Base-by-base conservation (phyloP, 2,797 vertebrate genomes). In the Miichthys miiuy region DNA sequence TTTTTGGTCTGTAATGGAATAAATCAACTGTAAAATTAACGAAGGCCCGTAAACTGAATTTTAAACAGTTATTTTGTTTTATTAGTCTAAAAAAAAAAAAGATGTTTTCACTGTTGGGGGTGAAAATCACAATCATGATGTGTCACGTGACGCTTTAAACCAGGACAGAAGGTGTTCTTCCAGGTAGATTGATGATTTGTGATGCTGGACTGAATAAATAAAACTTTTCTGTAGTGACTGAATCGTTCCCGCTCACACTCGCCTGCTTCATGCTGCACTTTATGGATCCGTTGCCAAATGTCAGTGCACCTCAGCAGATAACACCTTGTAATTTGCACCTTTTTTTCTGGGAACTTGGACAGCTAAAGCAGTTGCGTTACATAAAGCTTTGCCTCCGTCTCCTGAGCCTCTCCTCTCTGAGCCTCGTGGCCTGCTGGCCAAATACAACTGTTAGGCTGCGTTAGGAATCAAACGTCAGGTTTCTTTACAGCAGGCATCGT, bases 391-490 rank as follows among this genome's bases (percentile, higher is more conserved):
- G 50, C 21, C 42, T 68, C 80, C 1, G 30, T 64, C 75, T 79
- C 75, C 23, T 14, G 75, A 76, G 75, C 46, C 47, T 25, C 62
- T 21, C 23, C 66, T 73, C 66, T 67, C 73, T 58, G 47, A 51
- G 72, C 46, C 34, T n/a, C 6, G 30, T 7, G 42, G 52, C 63
- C 60, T 58, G 54, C 63, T 30, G 68, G 60, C 63, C 80, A 75
- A 67, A 79, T 20, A 54, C 75, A 27, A 50, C 81, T 23, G 71
- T 38, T 34, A 30, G 61, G 42, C 64, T 68, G 68, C 41, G 72
- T 77, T 72, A 8, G 60, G 76, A 79, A 83, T 80, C 81, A 84
- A 63, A 86, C 50, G 14, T 75, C 55, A 42, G 48, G 30, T 4
- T 1, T 57, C 52, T 85, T 74, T 70, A 25, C 1, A 5, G 54